These are phyloP conservation scores for Camponotus vicinus DNA, from an alignment of 1,140 invertebrate genomes.

Conservation along the genomic window DNA sequence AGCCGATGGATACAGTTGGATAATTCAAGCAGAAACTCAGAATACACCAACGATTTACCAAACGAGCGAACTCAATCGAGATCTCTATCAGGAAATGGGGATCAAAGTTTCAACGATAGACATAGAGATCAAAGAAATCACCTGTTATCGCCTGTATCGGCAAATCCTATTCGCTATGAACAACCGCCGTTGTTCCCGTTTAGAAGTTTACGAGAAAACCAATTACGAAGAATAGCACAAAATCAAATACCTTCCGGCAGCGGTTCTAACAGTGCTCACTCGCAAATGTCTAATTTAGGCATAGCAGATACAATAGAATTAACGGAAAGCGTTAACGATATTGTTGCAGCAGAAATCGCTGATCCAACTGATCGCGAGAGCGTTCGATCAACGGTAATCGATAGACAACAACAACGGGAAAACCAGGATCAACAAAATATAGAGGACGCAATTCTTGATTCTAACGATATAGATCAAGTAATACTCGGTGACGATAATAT, in stretches of 20 bases:
- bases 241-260: conserved; percentile 36
- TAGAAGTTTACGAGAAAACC: conserved; percentile 78
- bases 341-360: background rate
- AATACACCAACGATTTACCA: conserved; percentile 19
- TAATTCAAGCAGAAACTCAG: conserved; percentile 72
- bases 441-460: conserved; percentile 27
- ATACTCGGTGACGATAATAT: conserved; percentile 22
- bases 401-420: conserved; percentile 18
- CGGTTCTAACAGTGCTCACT: background rate
- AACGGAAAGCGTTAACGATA: conserved; percentile 12
- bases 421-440: background rate
- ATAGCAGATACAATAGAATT: background rate
- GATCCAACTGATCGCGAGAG: background rate
- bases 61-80: conserved; percentile 24
- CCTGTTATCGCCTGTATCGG: conserved; percentile 76
- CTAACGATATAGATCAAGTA: conserved; percentile 17
- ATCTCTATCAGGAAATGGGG: conserved; percentile 24
- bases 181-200: conserved; percentile 81
- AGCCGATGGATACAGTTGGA: conserved; percentile 82
- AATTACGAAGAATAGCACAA: conserved; percentile 66
- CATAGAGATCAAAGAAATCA: conserved; percentile 64
- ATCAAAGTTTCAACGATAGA: conserved; percentile 35
- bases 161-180: conserved; percentile 78
- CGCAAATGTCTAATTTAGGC: background rate
- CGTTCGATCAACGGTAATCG: background rate